Evolutionary conservation across 2,888 invertebrate genomes (phyloP), one percentile per base, ranked within the genome.

Genomic region (Himalopsyche anomala): DNA sequence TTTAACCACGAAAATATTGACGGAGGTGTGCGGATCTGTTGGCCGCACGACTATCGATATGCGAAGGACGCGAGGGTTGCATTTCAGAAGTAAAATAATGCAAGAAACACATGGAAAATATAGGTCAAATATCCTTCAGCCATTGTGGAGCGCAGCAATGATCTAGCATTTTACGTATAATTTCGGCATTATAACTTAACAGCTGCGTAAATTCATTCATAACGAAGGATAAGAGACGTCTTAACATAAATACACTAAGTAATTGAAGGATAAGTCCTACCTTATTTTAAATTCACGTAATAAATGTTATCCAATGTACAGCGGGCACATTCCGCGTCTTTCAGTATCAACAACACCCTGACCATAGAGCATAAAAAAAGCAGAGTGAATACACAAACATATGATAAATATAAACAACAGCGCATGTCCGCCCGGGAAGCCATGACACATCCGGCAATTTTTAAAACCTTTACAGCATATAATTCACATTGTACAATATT

Each of bases 111-210:
- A 51, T 45, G 36, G 51, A 85, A 87, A 84, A 87, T 87, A 87
- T 87, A 87, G 87, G 87, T 87, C 87, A 87, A 87, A 87, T 87
- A 83, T 87, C 84, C 83, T 82, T 87, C 87, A 87, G 87, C 87
- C 87, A 87, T 87, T 87, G 84, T 85, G 81, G 51, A 83, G 55
- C 56, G 56, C 69, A 81, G 82, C 45, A 83, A 85, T 87, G 87
- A 87, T 84, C 83, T 74, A 87, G 87, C 85, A 85, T 87, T 87
- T 87, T 85, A 80, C 55, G 36, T 19, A 85, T 85, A 85, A 87
- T 56, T 87, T 69, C 3, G 81, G 36, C 56, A 85, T 85, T 81
- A 84, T 87, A 85, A 87, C 85, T 83, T 87, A 87, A 87, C 87
- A 87, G 87, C 87, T 84, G 45, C 55, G 42, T 81, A 80, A 84